Base-by-base conservation (phyloP, 1,140 invertebrate genomes). In the Saccostrea glomerata region DNA sequence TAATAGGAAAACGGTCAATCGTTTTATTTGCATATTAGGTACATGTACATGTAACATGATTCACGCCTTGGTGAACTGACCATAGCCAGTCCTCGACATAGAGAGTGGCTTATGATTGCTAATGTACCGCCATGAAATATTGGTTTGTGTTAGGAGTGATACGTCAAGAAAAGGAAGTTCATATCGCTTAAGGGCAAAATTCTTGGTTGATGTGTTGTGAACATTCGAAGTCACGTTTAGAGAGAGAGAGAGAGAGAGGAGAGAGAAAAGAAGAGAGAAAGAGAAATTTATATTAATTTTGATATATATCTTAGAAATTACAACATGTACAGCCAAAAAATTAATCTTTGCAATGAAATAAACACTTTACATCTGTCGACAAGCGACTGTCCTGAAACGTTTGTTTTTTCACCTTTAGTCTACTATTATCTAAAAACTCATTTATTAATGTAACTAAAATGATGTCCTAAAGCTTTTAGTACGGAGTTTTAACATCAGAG, bases 231-330 rank as follows among this genome's bases (percentile, higher is more conserved):
- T 77, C 12, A 15, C 25, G 12, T 13, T 36, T 11, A 13, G 23
- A 77, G 25, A 77, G 70, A 77, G 70, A 77, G 70, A 77, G 25
- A 73, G 70, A 73, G 25, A 73, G 70, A 70, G 23, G 36, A 7
- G 6, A 73, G 5, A 25, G 23, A 70, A n/a, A 70, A n/a, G 23
- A n/a, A 70, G 63, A 70, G 66, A 73, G 66, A 73, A 25, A 73
- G 66, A 73, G 66, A 73, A 11, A 17, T 60, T 11, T 20, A 13
- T 4, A 60, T 47, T 47, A 47, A 7, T 47, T 47, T 47, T 47
- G 5, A 47, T 47, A 47, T 0, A 47, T 47, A 9, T 47, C 9
- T 47, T 7, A 7, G 47, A 47, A 47, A 47, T 47, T 47, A 47
- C 6, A 47, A 47, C 47, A 47, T 47, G 9, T 6, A 36, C 30